These are phyloP conservation scores for Platyrinchus mystaceus DNA, from an alignment of 2,797 vertebrate genomes.

Conservation along the genomic window DNA sequence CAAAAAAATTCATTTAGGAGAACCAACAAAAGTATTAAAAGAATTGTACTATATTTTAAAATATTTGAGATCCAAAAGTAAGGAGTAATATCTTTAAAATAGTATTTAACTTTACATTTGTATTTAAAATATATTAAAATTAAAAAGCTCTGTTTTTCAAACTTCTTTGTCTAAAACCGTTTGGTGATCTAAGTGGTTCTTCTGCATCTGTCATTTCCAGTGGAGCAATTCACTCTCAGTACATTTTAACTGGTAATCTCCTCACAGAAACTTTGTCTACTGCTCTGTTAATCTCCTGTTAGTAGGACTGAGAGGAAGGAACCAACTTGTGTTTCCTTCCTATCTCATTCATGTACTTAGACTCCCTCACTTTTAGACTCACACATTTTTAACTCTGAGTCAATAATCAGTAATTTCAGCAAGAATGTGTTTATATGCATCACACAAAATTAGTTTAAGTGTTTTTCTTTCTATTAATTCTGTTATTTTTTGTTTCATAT, in stretches of 20 bases:
- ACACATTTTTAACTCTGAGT: background rate
- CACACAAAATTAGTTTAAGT: background rate
- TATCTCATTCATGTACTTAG: background rate
- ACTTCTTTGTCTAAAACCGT: background rate
- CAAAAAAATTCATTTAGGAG: background rate
- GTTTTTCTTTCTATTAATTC: background rate
- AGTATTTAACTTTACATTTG: background rate
- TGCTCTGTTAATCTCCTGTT: background rate
- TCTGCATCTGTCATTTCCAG: background rate
- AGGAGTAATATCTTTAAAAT: background rate
- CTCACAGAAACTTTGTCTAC: background rate
- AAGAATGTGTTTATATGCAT: background rate
- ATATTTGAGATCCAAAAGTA: background rate
- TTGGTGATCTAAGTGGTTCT: background rate
- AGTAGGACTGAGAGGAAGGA: background rate
- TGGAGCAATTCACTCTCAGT: background rate
- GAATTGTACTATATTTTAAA: background rate
- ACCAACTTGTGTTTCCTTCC: background rate
- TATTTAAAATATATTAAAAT: background rate
- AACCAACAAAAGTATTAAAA: background rate
- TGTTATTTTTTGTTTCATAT: background rate
- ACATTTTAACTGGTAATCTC: background rate
- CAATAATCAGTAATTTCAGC: background rate
- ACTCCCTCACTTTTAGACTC: background rate
- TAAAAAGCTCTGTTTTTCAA: background rate